Evolutionary conservation across 2,888 invertebrate species (phyloP).

Genomic region (Meloe dianella): DNA sequence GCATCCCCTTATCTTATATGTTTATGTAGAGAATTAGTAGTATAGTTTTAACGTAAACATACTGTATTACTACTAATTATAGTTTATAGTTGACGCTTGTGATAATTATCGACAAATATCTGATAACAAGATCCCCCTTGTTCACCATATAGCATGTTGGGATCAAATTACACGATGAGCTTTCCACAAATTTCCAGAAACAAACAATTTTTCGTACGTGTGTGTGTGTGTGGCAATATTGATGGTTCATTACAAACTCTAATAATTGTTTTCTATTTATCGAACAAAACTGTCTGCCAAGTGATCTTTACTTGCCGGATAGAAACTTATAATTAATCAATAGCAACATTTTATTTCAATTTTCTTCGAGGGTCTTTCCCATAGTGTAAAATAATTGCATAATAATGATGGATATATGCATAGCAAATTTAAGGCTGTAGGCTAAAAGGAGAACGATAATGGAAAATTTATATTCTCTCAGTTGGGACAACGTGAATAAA

Average conservation of each 20-base stretch:
- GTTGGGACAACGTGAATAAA: neutral
- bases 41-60: neutral
- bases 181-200: neutral
- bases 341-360: neutral
- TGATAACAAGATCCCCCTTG: neutral
- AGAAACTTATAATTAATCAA: too few species aligned
- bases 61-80: neutral
- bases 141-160: neutral
- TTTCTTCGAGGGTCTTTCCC: neutral
- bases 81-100: neutral
- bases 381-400: neutral
- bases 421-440: neutral
- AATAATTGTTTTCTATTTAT: neutral
- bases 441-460: neutral
- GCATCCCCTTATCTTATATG: neutral
- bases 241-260: neutral
- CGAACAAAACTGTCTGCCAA: too few species aligned
- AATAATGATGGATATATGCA: neutral
- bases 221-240: neutral
- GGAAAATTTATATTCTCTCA: neutral
- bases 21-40: neutral
- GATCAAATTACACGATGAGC: neutral
- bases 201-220: neutral
- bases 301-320: too few species aligned
- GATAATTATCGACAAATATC: neutral